Percentiles rank a stretch among this genome's conserved stretches.
These are phyloP conservation scores for Oryzias curvinotus DNA, from an alignment of 2,113 vertebrate genomes.

Conservation along the genomic window DNA sequence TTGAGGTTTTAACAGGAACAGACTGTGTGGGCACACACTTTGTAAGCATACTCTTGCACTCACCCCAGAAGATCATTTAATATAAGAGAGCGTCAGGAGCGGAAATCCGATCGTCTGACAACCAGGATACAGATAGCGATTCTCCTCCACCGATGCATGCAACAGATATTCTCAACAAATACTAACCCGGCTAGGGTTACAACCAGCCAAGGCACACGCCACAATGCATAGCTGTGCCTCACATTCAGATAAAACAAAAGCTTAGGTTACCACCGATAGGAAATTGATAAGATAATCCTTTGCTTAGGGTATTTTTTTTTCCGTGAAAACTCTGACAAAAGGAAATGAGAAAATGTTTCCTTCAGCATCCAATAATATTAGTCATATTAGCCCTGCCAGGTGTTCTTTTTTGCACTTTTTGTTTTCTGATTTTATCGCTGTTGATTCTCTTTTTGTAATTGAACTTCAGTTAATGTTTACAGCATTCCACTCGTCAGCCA, in stretches of 20 bases:
- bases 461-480: constrained; percentile 64
- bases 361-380: constrained; percentile 31
- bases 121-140: constrained; percentile 74
- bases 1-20: not conserved
- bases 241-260: constrained; percentile 68
- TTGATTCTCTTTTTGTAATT: constrained; percentile 60
- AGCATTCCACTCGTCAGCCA: constrained; percentile 47
- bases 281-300: constrained; percentile 59
- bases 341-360: constrained; percentile 69
- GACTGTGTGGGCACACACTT: constrained; percentile 4
- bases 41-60: constrained; percentile 32
- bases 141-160: constrained; percentile 61
- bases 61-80: constrained; percentile 62
- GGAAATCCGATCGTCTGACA: constrained; percentile 73
- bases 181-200: constrained; percentile 61
- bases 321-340: constrained; percentile 61
- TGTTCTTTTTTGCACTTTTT: constrained; percentile 47
- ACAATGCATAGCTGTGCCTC: constrained; percentile 24
- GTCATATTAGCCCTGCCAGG: constrained; percentile 31
- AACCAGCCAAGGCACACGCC: constrained; percentile 20
- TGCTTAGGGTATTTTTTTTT: constrained; percentile 32
- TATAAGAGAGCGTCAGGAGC: constrained; percentile 62
- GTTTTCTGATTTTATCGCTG: constrained; percentile 42
- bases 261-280: constrained; percentile 63
- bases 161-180: constrained; percentile 74